These are phyloP conservation scores for Psammodynastes pulverulentus DNA, from an alignment of 2,113 vertebrate species.

Conservation along the genomic window DNA sequence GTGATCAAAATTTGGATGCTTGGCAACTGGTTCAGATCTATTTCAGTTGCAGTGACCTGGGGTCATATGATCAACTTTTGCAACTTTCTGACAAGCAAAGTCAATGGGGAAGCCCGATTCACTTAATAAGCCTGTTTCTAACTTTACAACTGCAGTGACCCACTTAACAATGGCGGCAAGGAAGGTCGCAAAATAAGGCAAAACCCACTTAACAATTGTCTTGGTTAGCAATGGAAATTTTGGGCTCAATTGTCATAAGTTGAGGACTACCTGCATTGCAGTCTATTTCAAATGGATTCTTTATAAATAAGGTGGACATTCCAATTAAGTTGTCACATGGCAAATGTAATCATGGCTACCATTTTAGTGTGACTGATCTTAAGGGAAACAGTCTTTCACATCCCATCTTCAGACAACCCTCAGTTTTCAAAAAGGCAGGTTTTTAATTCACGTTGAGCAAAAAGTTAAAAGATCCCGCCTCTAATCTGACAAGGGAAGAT, in stretches of 20 bases:
- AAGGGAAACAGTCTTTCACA: not conserved
- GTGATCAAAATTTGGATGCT: too few species aligned
- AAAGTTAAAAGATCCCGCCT: slow-evolving; percentile 18
- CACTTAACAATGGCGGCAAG: not conserved
- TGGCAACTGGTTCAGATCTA: not conserved
- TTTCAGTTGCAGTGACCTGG: not conserved
- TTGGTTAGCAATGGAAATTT: not conserved
- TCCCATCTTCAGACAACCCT: not conserved
- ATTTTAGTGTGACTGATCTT: not conserved
- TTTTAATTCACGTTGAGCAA: not conserved
- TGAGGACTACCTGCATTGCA: too few species aligned
- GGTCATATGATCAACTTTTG: not conserved
- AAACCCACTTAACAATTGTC: not conserved
- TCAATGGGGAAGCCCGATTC: not conserved
- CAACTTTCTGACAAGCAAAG: not conserved
- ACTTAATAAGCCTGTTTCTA: not conserved
- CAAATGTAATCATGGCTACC: not conserved
- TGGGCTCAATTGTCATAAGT: too few species aligned
- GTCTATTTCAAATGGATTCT: not conserved
- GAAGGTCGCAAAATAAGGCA: not conserved
- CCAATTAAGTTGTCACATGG: not conserved
- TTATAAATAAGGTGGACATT: not conserved
- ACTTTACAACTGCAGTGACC: not conserved
- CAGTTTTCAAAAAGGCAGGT: not conserved
- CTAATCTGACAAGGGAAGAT: slow-evolving; percentile 23